These are phyloP conservation scores for Erynnis tages DNA, from an alignment of 2,888 invertebrate species.

Conservation along the genomic window DNA sequence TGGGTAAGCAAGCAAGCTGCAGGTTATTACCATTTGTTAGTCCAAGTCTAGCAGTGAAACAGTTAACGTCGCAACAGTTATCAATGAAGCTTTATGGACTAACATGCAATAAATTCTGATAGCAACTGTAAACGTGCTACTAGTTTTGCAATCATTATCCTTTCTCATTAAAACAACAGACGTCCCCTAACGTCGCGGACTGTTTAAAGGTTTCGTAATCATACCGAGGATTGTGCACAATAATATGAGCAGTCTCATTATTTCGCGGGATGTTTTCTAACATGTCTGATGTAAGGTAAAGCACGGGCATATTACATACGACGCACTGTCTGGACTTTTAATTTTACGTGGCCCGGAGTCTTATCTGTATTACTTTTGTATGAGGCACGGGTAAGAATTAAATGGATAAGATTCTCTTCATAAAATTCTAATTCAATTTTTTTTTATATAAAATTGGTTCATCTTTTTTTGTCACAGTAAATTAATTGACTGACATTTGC, in stretches of 20 bases:
- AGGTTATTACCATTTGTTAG: no score
- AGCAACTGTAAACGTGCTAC: not conserved
- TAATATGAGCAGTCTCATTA: slow-evolving; percentile 25
- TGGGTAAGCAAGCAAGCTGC: no score
- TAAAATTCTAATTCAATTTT: no score
- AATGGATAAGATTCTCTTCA: no score
- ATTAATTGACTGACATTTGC: no score
- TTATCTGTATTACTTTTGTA: not conserved
- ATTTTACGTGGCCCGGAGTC: slow-evolving; percentile 5
- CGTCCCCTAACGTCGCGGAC: slow-evolving; percentile 16
- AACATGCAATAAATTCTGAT: not conserved
- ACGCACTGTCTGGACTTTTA: slow-evolving; percentile 1
- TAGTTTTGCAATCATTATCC: slow-evolving; percentile 11
- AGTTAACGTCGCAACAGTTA: no score
- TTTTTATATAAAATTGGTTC: no score
- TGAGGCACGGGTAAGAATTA: no score
- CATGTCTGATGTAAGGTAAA: slow-evolving; percentile 10
- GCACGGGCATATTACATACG: slow-evolving; percentile 3
- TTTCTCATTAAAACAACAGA: slow-evolving; percentile 18
- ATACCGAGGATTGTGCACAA: slow-evolving; percentile 18
- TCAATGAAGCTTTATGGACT: no score
- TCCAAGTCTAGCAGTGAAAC: no score
- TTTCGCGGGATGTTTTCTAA: slow-evolving; percentile 24
- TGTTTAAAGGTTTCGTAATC: slow-evolving; percentile 23
- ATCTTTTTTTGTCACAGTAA: no score